Evolutionary conservation across 2,888 invertebrate species (phyloP).

Genomic region (Acronicta psi): DNA sequence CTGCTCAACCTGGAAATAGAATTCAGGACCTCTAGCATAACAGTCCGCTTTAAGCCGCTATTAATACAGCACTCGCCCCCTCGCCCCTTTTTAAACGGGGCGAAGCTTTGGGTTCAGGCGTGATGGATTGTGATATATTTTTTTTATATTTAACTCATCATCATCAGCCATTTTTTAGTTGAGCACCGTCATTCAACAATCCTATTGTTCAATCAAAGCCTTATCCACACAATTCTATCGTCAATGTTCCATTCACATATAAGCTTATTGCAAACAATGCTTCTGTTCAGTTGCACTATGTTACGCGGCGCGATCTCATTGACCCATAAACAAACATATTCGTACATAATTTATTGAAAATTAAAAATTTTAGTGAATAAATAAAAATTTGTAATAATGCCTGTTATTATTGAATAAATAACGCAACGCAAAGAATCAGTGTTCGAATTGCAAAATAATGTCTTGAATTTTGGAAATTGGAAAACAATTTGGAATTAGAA

Average conservation of each 20-base stretch:
- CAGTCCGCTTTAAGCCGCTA: too few species aligned
- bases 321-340: constrained; percentile 71
- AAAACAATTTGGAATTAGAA: constrained; percentile 32
- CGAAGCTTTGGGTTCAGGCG: too few species aligned
- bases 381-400: too few species aligned
- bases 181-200: not conserved
- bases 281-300: constrained; percentile 81
- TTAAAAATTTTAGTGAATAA: not conserved
- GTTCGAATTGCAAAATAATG: constrained; percentile 12
- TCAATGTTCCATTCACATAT: constrained; percentile 81
- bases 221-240: constrained; percentile 71
- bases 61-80: too few species aligned
- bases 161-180: not conserved
- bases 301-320: constrained; percentile 76
- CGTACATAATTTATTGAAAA: constrained; percentile 40
- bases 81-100: too few species aligned
- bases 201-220: constrained; percentile 40
- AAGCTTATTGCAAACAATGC: constrained; percentile 84
- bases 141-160: too few species aligned
- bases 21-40: too few species aligned
- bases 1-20: too few species aligned
- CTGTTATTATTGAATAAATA: constrained; percentile 12
- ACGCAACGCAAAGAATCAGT: constrained; percentile 1
- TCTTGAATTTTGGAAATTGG: not conserved
- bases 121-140: too few species aligned